These are phyloP conservation scores for Sebastes hubbsi DNA, from an alignment of 2,797 vertebrate genomes.

Conservation along the genomic window DNA sequence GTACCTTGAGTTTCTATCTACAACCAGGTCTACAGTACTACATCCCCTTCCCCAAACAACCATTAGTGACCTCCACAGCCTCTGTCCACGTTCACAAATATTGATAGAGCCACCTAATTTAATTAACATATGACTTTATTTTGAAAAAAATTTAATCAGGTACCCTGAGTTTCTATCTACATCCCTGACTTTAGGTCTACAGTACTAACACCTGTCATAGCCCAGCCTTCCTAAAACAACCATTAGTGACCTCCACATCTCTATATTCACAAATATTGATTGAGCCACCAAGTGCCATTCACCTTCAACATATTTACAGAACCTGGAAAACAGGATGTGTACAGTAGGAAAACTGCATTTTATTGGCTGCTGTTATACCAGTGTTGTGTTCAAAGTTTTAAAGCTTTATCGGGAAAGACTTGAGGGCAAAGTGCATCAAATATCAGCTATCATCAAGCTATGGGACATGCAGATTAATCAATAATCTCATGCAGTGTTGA, in stretches of 20 bases:
- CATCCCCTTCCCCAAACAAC: too few relatives aligned
- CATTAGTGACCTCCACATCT: neutral
- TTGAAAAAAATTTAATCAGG: too few relatives aligned
- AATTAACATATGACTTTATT: too few relatives aligned
- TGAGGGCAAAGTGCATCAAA: constrained; percentile 51
- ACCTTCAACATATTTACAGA: constrained; percentile 24
- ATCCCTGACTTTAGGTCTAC: neutral
- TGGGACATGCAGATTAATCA: constrained; percentile 7
- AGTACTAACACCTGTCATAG: neutral
- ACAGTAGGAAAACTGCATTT: neutral
- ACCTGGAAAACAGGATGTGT: constrained; percentile 13
- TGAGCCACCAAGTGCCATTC: constrained; percentile 20
- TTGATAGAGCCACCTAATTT: constrained; percentile 4
- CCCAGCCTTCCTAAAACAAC: neutral
- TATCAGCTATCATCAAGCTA: neutral
- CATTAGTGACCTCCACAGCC: too few relatives aligned
- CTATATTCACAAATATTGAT: constrained; percentile 44
- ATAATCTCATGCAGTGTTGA: constrained; percentile 1
- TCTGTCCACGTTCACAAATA: neutral
- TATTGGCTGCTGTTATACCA: neutral
- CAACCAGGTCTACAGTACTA: too few relatives aligned
- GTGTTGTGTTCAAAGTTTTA: neutral
- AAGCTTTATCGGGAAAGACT: neutral
- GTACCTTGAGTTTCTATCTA: neutral
- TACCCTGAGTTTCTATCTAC: too few relatives aligned